Base-by-base conservation (phyloP, 2,888 invertebrate genomes). In the Cantharis lateralis region DNA sequence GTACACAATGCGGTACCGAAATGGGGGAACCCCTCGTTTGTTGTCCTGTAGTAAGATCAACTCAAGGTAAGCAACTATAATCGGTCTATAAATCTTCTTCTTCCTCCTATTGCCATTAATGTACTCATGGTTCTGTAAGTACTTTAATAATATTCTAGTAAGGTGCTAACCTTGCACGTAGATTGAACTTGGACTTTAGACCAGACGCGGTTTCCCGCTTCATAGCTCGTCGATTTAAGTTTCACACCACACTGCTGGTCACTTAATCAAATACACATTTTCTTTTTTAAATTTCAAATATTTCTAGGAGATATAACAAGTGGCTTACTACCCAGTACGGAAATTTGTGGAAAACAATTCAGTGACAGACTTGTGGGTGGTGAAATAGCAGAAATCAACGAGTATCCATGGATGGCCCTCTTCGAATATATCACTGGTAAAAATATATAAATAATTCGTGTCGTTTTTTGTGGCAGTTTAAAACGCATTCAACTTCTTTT, bases 1-100 rank as follows among this genome's bases (percentile, higher is more conserved):
- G 89, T 63, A 91, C 94, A 10, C 93, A 93, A 80, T 95, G 95
- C 82, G 94, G 94, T 0, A 92, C 91, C 81, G 88, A 90, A 2
- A 90, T 90, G 0, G 83, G 83, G 70, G 82, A 89, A 5, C 93
- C 94, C 1, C 90, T 90, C 86, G 94, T 95, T 68, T 91, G 90
- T 81, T 91, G 87, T 79, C 61, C 20, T 7, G n/a, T 15, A 20
- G 3, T 16, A 18, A 63, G 4, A 20, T 24, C 16, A 24, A 66
- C 18, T n/a, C n/a, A n/a, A 18, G 20, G 24, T 24, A 15, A 15
- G 16, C 20, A 66, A 11, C 4, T 32, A 32, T 32, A 32, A 32
- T 13, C 32, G 3, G 13, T 32, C 13, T 3, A 3, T 3, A 13
- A 32, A 48, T n/a, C 48, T 24, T 24, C 24, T 24, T 24, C 24